phyloP scores from a whole-genome alignment of 2,888 invertebrate species.

The Pherbina coryleti region DNA sequence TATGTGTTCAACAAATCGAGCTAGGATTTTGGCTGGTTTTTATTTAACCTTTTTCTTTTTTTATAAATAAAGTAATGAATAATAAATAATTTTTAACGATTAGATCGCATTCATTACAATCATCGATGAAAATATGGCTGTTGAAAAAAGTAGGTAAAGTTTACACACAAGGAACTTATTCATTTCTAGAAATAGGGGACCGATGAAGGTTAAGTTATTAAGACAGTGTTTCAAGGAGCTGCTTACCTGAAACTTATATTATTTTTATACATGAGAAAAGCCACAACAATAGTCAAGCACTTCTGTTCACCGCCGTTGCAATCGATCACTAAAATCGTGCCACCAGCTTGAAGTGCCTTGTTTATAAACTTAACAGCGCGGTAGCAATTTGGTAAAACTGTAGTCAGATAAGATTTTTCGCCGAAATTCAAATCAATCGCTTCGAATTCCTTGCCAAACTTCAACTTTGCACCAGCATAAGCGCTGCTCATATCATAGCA shows the following conservation, averaged over 20 bases:
- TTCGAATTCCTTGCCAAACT: conserved; percentile 53
- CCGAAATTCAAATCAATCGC: conserved; percentile 61
- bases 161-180: no score
- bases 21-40: no score
- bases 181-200: no score
- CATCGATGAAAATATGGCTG: no score
- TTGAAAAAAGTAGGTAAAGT: no score
- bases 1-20: no score
- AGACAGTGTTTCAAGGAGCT: neutral
- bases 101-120: no score
- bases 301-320: conserved; percentile 60
- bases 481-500: conserved; percentile 26
- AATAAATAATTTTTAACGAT: no score
- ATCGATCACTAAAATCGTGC: conserved; percentile 58
- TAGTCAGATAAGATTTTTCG: conserved; percentile 58
- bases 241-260: conserved; percentile 61
- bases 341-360: conserved; percentile 54
- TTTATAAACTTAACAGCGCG: conserved; percentile 60
- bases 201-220: no score
- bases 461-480: conserved; percentile 37
- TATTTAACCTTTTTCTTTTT: no score
- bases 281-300: conserved; percentile 59
- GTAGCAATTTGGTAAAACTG: conserved; percentile 62
- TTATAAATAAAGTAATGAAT: no score
- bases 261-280: conserved; percentile 62